phyloP scores from a whole-genome alignment of 2,113 vertebrate genomes.

The Etheostoma spectabile region DNA sequence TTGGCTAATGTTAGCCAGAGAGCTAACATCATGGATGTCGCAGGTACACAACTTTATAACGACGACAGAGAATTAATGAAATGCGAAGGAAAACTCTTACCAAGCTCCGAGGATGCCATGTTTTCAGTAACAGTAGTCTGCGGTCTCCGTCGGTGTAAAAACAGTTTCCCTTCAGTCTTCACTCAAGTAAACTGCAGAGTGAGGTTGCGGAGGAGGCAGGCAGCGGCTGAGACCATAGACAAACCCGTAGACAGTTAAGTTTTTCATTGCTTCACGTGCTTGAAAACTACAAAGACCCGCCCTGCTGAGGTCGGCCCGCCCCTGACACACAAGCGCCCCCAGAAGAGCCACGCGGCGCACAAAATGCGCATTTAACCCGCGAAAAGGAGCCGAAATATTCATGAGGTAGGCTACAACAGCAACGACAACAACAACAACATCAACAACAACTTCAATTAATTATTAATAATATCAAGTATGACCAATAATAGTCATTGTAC shows the following conservation, averaged over 20 bases:
- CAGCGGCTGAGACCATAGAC: background rate
- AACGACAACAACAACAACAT: too few relatives aligned
- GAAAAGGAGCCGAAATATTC: background rate
- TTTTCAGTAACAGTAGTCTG: background rate
- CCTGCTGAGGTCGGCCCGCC: slow-evolving; percentile 28
- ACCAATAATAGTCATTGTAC: too few relatives aligned
- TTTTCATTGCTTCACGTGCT: slow-evolving; percentile 32
- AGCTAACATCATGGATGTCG: slow-evolving; percentile 55
- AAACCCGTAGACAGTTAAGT: too few relatives aligned
- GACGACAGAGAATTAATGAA: background rate
- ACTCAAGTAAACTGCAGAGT: background rate
- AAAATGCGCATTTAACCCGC: slow-evolving; percentile 27
- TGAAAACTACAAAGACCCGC: slow-evolving; percentile 51
- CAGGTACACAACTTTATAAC: background rate
- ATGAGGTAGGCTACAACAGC: background rate
- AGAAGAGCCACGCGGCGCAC: background rate
- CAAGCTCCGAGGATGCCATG: slow-evolving; percentile 76
- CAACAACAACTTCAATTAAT: background rate
- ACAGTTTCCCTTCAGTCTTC: background rate
- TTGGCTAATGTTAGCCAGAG: slow-evolving; percentile 58
- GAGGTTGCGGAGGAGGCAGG: accelerated
- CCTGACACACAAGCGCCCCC: slow-evolving; percentile 18
- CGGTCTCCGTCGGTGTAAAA: background rate
- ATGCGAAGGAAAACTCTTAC: slow-evolving; percentile 41
- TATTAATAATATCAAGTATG: background rate